Base-by-base conservation (phyloP, 2,888 invertebrate species). In the Eristalinus sepulchralis region DNA sequence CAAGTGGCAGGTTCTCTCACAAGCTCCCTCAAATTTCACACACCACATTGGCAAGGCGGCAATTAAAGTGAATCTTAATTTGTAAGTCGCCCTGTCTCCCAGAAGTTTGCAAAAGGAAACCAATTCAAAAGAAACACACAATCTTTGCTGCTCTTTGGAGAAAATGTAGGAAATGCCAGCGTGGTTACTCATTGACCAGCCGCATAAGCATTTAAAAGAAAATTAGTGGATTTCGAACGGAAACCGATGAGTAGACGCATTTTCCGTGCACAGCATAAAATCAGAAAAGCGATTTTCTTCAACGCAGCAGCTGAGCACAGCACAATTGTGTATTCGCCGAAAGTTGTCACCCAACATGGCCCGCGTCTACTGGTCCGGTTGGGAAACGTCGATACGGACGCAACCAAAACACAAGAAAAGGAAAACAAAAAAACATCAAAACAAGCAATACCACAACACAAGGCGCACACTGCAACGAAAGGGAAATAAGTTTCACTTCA, bases 321-420 rank as follows among this genome's bases (percentile, higher is more conserved):
- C 63, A 77, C 67, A 78, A 55, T 59, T 71, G 60, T 62, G 62
- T 72, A 27, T 67, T 84, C 59, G 81, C 76, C 39, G 57, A 85
- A 81, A 81, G 75, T 80, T 76, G 80, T 66, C 33, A 31, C 11
- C 34, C 36, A 60, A 80, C 66, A 55, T 22, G 75, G 27, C 53
- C 53, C 20, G 22, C 57, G 68, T 78, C 71, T 20, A 63, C 62
- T 70, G 73, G 55, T 79, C 73, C 63, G 63, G 36, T 80, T 84
- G 57, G 20, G 17, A 64, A 47, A 63, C 72, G 17, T 36, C 67
- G 39, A 66, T 34, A 62, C 22, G 57, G 20, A 39, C 24, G 57
- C 68, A 81, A 59, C 62, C 75, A 64, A 63, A 78, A 78, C 27
- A 78, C 33, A 62, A 24, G 13, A 13, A 24, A 24, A 53, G 11